phyloP scores from a whole-genome alignment of 2,888 invertebrate genomes.

The Quadroppia sp. region DNA sequence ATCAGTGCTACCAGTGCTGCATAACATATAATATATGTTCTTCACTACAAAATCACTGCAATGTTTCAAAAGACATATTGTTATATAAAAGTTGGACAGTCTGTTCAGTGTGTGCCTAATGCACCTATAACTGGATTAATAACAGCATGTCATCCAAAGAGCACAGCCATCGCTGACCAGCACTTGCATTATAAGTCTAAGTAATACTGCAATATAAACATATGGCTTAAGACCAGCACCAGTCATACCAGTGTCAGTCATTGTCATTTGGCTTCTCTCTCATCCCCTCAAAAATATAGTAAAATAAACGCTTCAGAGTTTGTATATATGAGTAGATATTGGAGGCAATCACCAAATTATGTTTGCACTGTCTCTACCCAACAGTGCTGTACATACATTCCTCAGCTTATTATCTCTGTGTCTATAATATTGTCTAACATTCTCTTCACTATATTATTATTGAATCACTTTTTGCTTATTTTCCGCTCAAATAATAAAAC shows the following conservation, averaged over 20 bases:
- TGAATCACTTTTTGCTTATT: constrained; percentile 13
- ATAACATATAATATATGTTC: constrained; percentile 15
- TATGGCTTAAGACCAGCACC: constrained; percentile 7
- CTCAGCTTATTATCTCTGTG: neutral
- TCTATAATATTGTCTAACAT: neutral
- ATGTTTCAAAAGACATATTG: neutral
- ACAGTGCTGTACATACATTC: neutral
- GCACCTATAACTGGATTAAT: constrained; percentile 48
- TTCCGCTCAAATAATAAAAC: constrained; percentile 15
- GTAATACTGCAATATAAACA: constrained; percentile 24
- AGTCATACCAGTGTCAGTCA: constrained; percentile 2
- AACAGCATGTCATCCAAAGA: constrained; percentile 46
- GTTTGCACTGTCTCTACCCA: constrained; percentile 4
- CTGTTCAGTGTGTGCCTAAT: constrained; percentile 40
- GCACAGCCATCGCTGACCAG: constrained; percentile 17
- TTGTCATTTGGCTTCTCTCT: constrained; percentile 17
- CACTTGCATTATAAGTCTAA: constrained; percentile 14
- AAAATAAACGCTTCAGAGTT: constrained; percentile 16
- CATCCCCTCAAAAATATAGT: constrained; percentile 31
- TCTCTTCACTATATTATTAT: neutral
- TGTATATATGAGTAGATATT: constrained; percentile 7
- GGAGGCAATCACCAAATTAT: constrained; percentile 21
- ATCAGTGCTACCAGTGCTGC: neutral
- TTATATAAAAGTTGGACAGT: neutral
- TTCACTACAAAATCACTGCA: constrained; percentile 3